Base-by-base conservation (phyloP, 2,797 vertebrate species). In the Sebastes matsubarae region DNA sequence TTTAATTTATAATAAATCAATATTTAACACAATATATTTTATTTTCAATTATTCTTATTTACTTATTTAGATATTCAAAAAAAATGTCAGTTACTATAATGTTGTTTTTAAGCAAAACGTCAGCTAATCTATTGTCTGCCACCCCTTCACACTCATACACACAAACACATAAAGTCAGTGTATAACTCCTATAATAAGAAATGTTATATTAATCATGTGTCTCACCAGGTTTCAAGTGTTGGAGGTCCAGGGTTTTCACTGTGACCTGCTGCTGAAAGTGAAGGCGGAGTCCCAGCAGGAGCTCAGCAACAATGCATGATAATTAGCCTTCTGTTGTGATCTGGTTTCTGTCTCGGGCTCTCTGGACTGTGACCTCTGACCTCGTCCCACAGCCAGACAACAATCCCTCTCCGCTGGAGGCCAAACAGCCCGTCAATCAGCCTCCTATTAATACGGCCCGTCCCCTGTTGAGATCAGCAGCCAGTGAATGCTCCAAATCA, bases 321-420 rank as follows among this genome's bases (percentile, higher is more conserved):
- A 94, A 95, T 94, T 93, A 93, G 89, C 82, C 80, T 54, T 87
- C 84, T 93, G 82, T 86, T 91, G 88, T 91, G 89, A 80, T 82
- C 90, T 89, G 88, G 34, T 90, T 89, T 85, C 75, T 93, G 87
- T 92, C 89, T 74, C 29, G 1, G 68, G 64, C 78, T 73, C 85
- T 79, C 36, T 75, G 80, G 82, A 79, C 79, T 14, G 57, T 83
- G 93, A 95, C 89, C 95, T 91, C 80, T 93, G 93, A 91, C 94
- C 95, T 83, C 75, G 25, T 79, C 78, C 83, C 83, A 66, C 76
- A 79, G 82, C 82, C 89, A 82, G 82, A 90, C 77, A 86, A 92
- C 89, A 92, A 91, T 77, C 71, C 68, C 75, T 74, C 94, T 77
- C 92, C 0, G 87, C 90, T 91, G 91, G 94, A 73, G 72, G 65